Conservation (phyloP, 1,140 invertebrate genomes). For the Cataglyphis hispanica region DNA sequence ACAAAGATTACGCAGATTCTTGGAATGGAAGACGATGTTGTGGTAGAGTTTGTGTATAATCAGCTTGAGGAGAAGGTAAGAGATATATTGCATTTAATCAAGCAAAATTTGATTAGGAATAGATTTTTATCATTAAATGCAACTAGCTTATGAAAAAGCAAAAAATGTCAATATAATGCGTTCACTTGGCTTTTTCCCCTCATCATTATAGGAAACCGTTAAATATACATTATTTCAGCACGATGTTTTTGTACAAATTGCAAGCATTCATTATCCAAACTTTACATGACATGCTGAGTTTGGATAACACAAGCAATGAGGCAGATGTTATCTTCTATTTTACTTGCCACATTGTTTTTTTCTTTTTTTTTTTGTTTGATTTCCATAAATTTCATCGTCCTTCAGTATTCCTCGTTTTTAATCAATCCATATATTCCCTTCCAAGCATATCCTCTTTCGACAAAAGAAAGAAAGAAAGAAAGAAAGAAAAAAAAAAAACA, state of each 20-base stretch:
- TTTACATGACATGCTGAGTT: constrained; percentile 72
- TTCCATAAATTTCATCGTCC: constrained; percentile 67
- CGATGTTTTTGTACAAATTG: constrained; percentile 76
- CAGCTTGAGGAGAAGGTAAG: constrained; percentile 97
- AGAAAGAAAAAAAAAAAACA: constrained; percentile 9
- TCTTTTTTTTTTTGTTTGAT: constrained; percentile 57
- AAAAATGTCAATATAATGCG: constrained; percentile 74
- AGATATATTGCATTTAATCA: constrained; percentile 52
- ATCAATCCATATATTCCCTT: constrained; percentile 55
- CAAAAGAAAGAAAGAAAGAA: constrained; percentile 65
- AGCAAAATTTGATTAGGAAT: constrained; percentile 63
- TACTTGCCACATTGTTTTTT: constrained; percentile 69
- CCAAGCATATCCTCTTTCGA: constrained; percentile 70
- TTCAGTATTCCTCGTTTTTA: constrained; percentile 60
- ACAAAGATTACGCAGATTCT: constrained; percentile 98
- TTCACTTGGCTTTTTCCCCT: constrained; percentile 87
- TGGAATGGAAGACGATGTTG: constrained; percentile 98
- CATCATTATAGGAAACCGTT: constrained; percentile 84
- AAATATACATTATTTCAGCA: constrained; percentile 85
- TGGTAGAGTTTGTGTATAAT: constrained; percentile 99
- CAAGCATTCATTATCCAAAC: constrained; percentile 69
- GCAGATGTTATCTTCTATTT: constrained; percentile 63
- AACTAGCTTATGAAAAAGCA: constrained; percentile 60
- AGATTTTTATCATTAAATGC: constrained; percentile 57
- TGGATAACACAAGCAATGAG: constrained; percentile 74